A percentile compares a stretch with the other conserved stretches of the same genome.
phyloP scores from a whole-genome alignment of 2,797 vertebrate species.

The Thripadectes ignobilis region DNA sequence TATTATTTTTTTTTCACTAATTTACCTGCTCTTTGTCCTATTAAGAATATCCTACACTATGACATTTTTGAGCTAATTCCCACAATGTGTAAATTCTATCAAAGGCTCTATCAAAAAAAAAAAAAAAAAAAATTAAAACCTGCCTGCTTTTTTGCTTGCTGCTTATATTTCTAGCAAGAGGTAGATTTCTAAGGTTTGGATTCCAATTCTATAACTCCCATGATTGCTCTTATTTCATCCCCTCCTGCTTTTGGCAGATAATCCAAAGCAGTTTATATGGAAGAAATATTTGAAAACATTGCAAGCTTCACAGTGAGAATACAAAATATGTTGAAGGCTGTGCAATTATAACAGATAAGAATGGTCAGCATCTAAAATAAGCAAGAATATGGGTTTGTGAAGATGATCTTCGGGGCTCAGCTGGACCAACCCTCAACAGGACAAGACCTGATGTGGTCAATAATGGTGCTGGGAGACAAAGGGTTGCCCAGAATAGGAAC shows the following conservation, averaged over 20 bases:
- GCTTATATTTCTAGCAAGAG: neutral
- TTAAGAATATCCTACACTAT: neutral
- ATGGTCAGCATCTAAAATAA: neutral
- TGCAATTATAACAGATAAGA: neutral
- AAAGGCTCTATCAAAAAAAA: neutral
- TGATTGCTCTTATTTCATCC: neutral
- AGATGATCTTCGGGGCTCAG: neutral
- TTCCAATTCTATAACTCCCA: neutral
- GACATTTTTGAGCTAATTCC: neutral
- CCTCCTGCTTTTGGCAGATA: neutral
- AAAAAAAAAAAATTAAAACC: neutral
- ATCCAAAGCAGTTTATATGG: neutral
- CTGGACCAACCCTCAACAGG: neutral
- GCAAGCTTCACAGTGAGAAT: fast-evolving
- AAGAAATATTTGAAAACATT: neutral
- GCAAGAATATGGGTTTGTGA: neutral
- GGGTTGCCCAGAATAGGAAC: neutral
- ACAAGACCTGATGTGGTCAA: neutral
- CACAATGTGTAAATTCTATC: neutral
- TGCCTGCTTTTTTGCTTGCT: neutral
- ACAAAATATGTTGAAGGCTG: neutral
- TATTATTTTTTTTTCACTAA: neutral
- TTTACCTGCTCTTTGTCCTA: neutral
- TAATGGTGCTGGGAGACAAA: neutral
- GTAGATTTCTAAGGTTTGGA: neutral